Evolutionary conservation across 2,888 invertebrate species (phyloP).

Genomic region (Exocentrus adspersus): DNA sequence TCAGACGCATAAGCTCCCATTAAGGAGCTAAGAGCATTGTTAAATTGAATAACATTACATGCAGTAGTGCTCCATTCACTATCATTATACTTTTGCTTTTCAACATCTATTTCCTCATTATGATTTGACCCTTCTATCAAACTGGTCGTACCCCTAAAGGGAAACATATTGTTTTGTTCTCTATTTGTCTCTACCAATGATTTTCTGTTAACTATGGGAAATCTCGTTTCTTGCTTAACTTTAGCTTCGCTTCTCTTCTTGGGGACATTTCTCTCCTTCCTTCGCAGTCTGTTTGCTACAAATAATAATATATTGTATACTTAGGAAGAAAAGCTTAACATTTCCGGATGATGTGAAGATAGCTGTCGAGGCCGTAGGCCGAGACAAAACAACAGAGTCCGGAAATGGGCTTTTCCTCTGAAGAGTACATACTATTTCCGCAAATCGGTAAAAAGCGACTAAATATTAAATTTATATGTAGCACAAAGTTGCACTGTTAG

Average conservation of each 20-base stretch:
- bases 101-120: slow-evolving; percentile 45
- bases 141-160: slow-evolving; percentile 58
- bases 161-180: slow-evolving; percentile 62
- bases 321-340: too few species aligned
- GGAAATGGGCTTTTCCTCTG: too few species aligned
- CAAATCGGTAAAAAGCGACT: too few species aligned
- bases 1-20: slow-evolving; percentile 70
- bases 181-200: slow-evolving; percentile 57
- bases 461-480: too few species aligned
- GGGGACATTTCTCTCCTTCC: too few species aligned
- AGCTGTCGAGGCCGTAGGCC: too few species aligned
- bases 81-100: slow-evolving; percentile 55
- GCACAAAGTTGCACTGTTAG: too few species aligned
- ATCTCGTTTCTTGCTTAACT: slow-evolving; percentile 24
- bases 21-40: slow-evolving; percentile 68
- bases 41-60: slow-evolving; percentile 54
- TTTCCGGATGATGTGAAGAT: too few species aligned
- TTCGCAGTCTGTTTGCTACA: slow-evolving; percentile 8
- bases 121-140: too few species aligned
- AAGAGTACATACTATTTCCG: too few species aligned
- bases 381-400: too few species aligned
- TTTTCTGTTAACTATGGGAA: slow-evolving; percentile 36
- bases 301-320: background rate
- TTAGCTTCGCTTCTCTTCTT: background rate
- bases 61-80: slow-evolving; percentile 53